Evolutionary conservation across 2,888 invertebrate species (phyloP).

Genomic region (Acanthacorydalis orientalis): DNA sequence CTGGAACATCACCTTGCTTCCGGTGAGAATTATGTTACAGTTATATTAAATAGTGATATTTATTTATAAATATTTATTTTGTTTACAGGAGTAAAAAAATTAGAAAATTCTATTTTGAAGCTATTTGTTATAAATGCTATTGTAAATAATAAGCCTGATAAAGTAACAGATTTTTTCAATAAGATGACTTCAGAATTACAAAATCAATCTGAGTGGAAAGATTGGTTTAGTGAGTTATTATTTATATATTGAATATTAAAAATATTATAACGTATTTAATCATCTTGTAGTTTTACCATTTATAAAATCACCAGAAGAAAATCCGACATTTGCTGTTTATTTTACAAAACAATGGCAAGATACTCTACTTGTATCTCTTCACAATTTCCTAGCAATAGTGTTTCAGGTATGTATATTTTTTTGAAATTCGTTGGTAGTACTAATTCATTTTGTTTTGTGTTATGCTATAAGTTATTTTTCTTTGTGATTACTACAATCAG

Average conservation of each 20-base stretch:
- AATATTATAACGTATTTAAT: slow-evolving; percentile 1
- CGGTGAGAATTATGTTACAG: slow-evolving; percentile 28
- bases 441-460: no score
- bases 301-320: slow-evolving; percentile 81
- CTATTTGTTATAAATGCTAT: slow-evolving; percentile 78
- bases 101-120: slow-evolving; percentile 75
- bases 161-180: slow-evolving; percentile 75
- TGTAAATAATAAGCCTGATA: slow-evolving; percentile 66
- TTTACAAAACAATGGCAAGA: slow-evolving; percentile 94
- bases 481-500: no score
- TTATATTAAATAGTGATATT: not conserved
- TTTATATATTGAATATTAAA: slow-evolving; percentile 4
- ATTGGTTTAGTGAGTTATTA: slow-evolving; percentile 80
- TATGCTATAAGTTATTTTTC: no score
- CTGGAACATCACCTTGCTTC: slow-evolving; percentile 69
- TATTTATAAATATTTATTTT: slow-evolving; percentile 3
- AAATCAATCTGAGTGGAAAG: slow-evolving; percentile 83
- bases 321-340: slow-evolving; percentile 69
- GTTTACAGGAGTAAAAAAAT: slow-evolving; percentile 52
- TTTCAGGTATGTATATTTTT: slow-evolving; percentile 37
- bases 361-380: slow-evolving; percentile 73
- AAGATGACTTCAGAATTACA: slow-evolving; percentile 78
- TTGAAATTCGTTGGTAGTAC: no score
- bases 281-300: slow-evolving; percentile 68
- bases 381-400: slow-evolving; percentile 84